Evolutionary conservation across 2,113 vertebrate species (phyloP).

Genomic region (Empidonax traillii): DNA sequence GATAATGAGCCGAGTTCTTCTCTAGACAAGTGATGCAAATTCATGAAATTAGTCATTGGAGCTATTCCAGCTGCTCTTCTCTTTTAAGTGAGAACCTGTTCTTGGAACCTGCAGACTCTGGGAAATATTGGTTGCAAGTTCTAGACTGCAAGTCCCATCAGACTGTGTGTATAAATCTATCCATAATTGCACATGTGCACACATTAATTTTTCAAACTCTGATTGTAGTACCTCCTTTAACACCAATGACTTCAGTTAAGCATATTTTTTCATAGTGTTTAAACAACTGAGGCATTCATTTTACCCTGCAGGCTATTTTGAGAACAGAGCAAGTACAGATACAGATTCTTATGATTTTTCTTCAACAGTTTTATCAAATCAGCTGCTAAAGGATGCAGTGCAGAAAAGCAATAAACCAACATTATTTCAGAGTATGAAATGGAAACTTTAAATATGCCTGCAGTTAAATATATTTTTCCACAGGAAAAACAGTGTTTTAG

Average conservation of each 20-base stretch:
- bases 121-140: neutral
- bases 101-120: neutral
- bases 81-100: neutral
- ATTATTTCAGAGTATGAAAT: neutral
- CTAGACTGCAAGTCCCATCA: neutral
- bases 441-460: neutral
- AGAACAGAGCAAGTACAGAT: neutral
- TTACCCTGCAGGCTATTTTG: neutral
- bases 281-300: neutral
- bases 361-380: neutral
- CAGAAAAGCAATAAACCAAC: neutral
- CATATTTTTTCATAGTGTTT: neutral
- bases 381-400: neutral
- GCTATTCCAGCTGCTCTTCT: neutral
- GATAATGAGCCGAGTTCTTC: neutral
- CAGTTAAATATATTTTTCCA: neutral
- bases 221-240: neutral
- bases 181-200: neutral
- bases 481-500: neutral
- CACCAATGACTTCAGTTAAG: neutral
- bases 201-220: neutral
- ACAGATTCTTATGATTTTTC: neutral
- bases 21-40: neutral
- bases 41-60: neutral
- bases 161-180: neutral